phyloP scores from a whole-genome alignment of 2,113 vertebrate species.

The Cheirogaleus medius region DNA sequence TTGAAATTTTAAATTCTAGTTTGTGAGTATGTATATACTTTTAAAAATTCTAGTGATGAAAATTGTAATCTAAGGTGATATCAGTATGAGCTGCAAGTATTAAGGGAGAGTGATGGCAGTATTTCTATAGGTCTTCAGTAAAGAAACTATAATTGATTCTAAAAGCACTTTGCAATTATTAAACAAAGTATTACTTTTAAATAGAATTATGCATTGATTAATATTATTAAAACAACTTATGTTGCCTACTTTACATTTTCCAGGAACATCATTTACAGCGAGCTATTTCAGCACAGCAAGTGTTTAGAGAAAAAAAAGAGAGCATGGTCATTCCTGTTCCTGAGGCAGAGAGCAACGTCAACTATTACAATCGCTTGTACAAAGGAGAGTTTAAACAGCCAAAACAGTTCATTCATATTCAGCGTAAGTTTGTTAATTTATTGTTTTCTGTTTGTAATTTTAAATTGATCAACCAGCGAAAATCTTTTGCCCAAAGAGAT shows the following conservation, averaged over 20 bases:
- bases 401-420: conserved; percentile 97
- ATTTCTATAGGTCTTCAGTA: background rate
- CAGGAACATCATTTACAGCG: conserved; percentile 97
- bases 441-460: conserved; percentile 23
- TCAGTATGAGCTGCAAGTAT: background rate
- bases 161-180: background rate
- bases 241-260: conserved; percentile 69
- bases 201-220: conserved; percentile 48
- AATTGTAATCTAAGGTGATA: background rate
- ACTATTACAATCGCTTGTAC: conserved; percentile 94
- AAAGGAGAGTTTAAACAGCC: conserved; percentile 94
- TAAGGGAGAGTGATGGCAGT: background rate
- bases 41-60: background rate
- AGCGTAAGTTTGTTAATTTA: conserved; percentile 88
- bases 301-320: conserved; percentile 96
- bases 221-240: conserved; percentile 51
- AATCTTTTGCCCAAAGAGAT: conserved; percentile 22
- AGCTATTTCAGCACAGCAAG: conserved; percentile 96
- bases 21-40: conserved; percentile 1
- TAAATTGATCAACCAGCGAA: conserved; percentile 57
- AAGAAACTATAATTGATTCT: conserved; percentile 27
- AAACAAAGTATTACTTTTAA: conserved; percentile 41
- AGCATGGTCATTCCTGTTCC: conserved; percentile 97
- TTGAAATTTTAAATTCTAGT: conserved; percentile 32
- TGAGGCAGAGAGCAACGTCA: conserved; percentile 94